A percentile compares a stretch with the other conserved stretches of the same genome.
Evolutionary conservation across 2,888 invertebrate species (phyloP).

Genomic region (Selenia dentaria): DNA sequence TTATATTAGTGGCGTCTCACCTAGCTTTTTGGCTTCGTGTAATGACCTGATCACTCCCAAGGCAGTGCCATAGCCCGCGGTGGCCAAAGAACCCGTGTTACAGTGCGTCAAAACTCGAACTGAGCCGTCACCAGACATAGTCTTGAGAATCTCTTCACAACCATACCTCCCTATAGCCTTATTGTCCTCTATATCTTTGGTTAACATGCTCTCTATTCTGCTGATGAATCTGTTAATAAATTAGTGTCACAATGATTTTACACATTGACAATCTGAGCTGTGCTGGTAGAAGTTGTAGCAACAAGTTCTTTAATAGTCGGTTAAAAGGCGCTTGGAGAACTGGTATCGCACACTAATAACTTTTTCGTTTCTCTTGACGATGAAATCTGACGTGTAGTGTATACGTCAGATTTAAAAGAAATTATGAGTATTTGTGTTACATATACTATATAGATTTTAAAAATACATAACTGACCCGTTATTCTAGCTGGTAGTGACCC

Average conservation of each 20-base stretch:
- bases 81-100: constrained; percentile 99
- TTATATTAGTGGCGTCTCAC: constrained; percentile 66
- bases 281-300: background rate
- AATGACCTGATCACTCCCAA: constrained; percentile 96
- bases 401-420: too few relatives aligned
- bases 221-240: constrained; percentile 87
- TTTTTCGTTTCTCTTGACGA: too few relatives aligned
- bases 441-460: too few relatives aligned
- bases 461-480: too few relatives aligned
- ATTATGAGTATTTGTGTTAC: too few relatives aligned
- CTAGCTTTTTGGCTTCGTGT: constrained; percentile 88
- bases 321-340: too few relatives aligned
- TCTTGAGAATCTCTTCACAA: constrained; percentile 89
- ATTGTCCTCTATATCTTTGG: constrained; percentile 94
- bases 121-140: constrained; percentile 80
- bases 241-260: constrained; percentile 40
- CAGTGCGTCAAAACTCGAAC: constrained; percentile 97
- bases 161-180: constrained; percentile 94
- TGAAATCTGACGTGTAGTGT: too few relatives aligned
- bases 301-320: too few relatives aligned
- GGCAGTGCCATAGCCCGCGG: constrained; percentile 98
- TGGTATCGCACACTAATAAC: too few relatives aligned
- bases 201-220: constrained; percentile 92
- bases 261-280: constrained; percentile 1
- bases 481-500: too few relatives aligned